Conservation (phyloP, 2,888 invertebrate genomes). For the Melikaiella ostensackeni region DNA sequence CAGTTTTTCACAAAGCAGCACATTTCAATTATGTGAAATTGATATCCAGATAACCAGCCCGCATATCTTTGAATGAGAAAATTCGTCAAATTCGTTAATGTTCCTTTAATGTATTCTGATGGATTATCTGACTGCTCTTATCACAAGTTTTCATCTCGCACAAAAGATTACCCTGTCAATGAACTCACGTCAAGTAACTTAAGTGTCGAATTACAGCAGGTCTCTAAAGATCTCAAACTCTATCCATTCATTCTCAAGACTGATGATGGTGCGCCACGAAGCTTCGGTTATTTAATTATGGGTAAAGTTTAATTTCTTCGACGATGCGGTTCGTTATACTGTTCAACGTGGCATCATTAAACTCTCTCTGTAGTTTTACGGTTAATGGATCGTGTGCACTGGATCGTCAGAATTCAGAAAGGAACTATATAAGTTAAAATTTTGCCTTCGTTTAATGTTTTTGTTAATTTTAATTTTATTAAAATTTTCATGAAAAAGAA, state of each 20-base stretch:
- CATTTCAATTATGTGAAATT: neutral
- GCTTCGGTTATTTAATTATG: slow-evolving; percentile 40
- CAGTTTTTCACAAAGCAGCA: neutral
- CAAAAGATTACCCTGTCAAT: slow-evolving; percentile 31
- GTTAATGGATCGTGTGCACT: slow-evolving; percentile 22
- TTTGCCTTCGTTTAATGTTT: too few species aligned
- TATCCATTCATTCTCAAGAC: slow-evolving; percentile 30
- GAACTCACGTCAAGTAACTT: slow-evolving; percentile 36
- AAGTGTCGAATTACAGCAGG: slow-evolving; percentile 35
- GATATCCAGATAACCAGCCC: neutral
- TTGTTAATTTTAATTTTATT: too few species aligned
- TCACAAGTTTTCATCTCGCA: slow-evolving; percentile 14
- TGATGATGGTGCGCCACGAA: slow-evolving; percentile 23
- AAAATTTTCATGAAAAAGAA: too few species aligned
- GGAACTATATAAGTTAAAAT: neutral
- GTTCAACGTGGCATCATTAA: slow-evolving; percentile 33
- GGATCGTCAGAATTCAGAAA: neutral
- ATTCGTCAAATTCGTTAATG: neutral
- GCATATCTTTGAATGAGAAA: neutral
- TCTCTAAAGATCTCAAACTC: slow-evolving; percentile 39
- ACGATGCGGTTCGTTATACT: slow-evolving; percentile 39
- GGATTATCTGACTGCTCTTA: neutral
- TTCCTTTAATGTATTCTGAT: neutral
- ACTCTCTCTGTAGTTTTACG: slow-evolving; percentile 21
- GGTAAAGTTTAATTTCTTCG: slow-evolving; percentile 39